These are phyloP conservation scores for Hemicentrotus pulcherrimus DNA, from an alignment of 35 echinoderm and acorn worm genomes.

Conservation along the genomic window DNA sequence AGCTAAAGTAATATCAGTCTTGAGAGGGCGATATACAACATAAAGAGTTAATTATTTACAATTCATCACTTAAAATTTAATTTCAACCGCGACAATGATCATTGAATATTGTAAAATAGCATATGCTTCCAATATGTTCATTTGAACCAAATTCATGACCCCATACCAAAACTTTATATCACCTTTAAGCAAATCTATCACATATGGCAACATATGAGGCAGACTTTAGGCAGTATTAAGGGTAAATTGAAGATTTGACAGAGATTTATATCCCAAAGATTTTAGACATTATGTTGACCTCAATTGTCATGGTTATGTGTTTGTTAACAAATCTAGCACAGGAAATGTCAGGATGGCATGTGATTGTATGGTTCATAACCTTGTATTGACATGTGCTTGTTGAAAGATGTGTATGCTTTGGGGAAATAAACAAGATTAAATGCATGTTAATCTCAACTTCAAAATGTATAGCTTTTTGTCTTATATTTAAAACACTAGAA, in stretches of 20 bases:
- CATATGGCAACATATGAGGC: neutral
- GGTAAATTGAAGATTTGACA: neutral
- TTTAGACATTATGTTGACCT: neutral
- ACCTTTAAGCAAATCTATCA: neutral
- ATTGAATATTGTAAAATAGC: too few species aligned
- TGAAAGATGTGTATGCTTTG: neutral
- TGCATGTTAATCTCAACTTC: neutral
- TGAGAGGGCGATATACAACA: too few species aligned
- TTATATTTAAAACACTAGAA: neutral
- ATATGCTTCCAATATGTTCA: too few species aligned
- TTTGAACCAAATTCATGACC: too few species aligned
- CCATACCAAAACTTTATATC: too few species aligned
- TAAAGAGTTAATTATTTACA: too few species aligned
- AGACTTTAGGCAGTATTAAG: neutral
- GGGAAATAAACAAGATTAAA: neutral
- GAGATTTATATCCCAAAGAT: neutral
- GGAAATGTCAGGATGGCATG: neutral
- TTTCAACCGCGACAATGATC: too few species aligned
- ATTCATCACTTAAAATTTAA: too few species aligned
- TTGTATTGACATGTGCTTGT: neutral
- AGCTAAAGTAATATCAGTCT: too few species aligned
- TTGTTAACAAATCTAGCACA: neutral
- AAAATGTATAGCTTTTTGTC: neutral
- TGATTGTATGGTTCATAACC: constrained; percentile 2
- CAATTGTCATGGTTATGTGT: neutral